Percentiles rank a stretch among this genome's conserved stretches.
These are phyloP conservation scores for Lasius fuliginosus DNA, from an alignment of 2,888 invertebrate species.

Conservation along the genomic window DNA sequence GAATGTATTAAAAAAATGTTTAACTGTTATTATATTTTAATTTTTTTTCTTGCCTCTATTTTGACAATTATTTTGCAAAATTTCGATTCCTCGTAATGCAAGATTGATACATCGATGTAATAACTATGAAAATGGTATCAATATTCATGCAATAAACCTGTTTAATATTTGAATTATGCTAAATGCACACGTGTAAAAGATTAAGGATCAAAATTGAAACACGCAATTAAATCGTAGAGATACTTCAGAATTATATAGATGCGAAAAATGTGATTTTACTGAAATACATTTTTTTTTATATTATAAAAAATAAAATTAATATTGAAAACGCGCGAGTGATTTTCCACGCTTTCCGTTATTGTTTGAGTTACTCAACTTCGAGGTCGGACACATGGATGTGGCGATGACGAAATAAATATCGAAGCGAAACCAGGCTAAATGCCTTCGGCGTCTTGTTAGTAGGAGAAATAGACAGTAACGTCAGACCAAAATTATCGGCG, in stretches of 20 bases:
- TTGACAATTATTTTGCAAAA: conserved; percentile 12
- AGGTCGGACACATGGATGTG: conserved; percentile 15
- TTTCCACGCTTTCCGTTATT: not conserved
- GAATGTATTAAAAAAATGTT: not conserved
- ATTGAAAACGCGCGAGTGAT: not conserved
- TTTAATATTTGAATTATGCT: not conserved
- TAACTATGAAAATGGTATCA: not conserved
- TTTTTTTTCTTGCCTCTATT: not conserved
- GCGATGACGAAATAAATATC: conserved; percentile 41
- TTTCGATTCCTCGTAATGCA: not conserved
- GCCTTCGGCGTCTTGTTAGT: conserved; percentile 31
- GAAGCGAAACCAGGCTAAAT: conserved; percentile 27
- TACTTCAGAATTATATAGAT: not conserved
- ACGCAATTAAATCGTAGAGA: not conserved
- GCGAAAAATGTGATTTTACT: not conserved
- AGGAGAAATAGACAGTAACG: conserved; percentile 71
- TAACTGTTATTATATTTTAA: not conserved
- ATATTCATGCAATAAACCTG: not conserved
- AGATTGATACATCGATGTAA: not conserved
- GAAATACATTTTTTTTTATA: not conserved
- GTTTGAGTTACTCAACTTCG: conserved; percentile 10
- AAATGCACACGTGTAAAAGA: not conserved
- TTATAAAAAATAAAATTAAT: not conserved
- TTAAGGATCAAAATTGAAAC: not conserved
- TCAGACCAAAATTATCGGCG: conserved; percentile 70